These are phyloP conservation scores for Erebia ligea DNA, from an alignment of 2,888 invertebrate species.

Conservation along the genomic window DNA sequence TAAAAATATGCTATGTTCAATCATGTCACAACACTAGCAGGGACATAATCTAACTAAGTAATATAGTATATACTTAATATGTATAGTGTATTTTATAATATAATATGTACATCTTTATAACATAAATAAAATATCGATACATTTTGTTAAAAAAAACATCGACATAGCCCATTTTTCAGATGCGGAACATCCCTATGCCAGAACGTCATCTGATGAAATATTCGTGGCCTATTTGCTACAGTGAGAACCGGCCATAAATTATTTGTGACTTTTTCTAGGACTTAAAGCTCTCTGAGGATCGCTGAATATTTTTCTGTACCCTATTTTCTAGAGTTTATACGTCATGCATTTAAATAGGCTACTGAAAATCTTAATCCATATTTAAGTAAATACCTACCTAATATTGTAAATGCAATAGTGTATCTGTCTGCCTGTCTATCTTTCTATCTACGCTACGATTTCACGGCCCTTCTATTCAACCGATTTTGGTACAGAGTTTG, in stretches of 20 bases:
- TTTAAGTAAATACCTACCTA: too few species aligned
- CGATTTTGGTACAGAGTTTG: too few species aligned
- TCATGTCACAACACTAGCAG: background rate
- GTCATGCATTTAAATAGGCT: slow-evolving; percentile 9
- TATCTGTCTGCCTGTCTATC: too few species aligned
- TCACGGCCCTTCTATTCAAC: too few species aligned
- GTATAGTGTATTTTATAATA: too few species aligned
- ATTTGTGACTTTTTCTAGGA: slow-evolving; percentile 46
- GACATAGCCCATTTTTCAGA: background rate
- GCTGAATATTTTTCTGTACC: slow-evolving; percentile 13
- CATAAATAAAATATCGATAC: background rate
- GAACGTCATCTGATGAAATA: slow-evolving; percentile 48
- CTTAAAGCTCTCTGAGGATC: slow-evolving; percentile 9
- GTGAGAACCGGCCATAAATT: slow-evolving; percentile 51
- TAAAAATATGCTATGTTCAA: background rate
- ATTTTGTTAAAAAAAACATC: background rate
- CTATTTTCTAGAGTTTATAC: slow-evolving; percentile 6
- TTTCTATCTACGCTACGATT: too few species aligned
- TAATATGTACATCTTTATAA: too few species aligned
- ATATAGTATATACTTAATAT: too few species aligned
- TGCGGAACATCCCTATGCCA: slow-evolving; percentile 8
- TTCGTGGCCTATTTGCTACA: slow-evolving; percentile 49
- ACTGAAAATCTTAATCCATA: background rate
- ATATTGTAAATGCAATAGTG: too few species aligned
- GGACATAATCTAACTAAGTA: too few species aligned